Base-by-base conservation (phyloP, 1,140 invertebrate genomes). In the Cydia amplana region DNA sequence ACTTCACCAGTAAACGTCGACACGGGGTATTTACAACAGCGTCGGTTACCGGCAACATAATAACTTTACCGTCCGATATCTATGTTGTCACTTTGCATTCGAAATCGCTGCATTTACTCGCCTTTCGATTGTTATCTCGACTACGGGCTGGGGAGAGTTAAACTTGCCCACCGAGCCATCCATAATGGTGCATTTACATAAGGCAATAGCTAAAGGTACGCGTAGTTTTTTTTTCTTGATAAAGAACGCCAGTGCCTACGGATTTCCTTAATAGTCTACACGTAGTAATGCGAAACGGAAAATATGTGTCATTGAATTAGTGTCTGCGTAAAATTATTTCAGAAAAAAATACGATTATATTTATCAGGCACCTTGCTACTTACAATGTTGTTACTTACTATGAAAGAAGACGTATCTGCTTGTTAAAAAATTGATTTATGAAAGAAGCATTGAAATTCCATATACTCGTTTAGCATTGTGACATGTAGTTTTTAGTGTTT, bases 51-150 rank as follows among this genome's bases (percentile, higher is more conserved):
- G 76, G 74, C 49, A 49, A 64, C 60, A 75, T 79, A 74, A 85
- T 83, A 86, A 83, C 80, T 84, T 81, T 77, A 78, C 78, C 78
- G 75, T 76, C 64, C 51, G 74, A 78, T 78, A 77, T n/a, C 77
- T 67, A 77, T 60, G 74, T 70, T 70, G 78, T 81, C 78, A 84
- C 79, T 87, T 84, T 79, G 82, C 83, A 86, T 85, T 85, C 87
- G 82, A 84, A 87, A 87, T 87, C 75, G 79, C 40, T 77, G 79
- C 83, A 83, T 87, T 85, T 85, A 83, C 85, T 77, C 80, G 74
- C 76, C 74, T 55, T 77, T 77, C 74, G 83, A 87, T 87, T 77
- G 79, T 83, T 86, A 85, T 87, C 85, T 80, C 64, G 77, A 67
- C 76, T 76, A 75, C 6, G 55, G 55, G 20, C 20, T 12, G 51